Percentiles rank a stretch among this genome's conserved stretches.
These are phyloP conservation scores for Hippocampus kuda DNA, from an alignment of 2,797 vertebrate species.

Conservation along the genomic window DNA sequence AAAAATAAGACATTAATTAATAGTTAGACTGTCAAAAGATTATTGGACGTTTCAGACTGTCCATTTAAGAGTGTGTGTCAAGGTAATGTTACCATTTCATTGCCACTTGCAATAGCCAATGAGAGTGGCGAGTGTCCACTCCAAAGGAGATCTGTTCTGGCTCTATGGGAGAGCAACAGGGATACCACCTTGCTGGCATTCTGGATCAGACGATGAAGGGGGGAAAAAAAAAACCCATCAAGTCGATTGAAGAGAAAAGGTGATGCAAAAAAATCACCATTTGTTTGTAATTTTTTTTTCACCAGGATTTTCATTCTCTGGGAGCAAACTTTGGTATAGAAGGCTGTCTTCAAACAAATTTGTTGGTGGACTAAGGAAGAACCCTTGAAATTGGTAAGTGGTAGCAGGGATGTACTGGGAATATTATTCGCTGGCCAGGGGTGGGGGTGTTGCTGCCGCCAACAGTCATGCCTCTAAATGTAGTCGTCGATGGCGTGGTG, in stretches of 20 bases:
- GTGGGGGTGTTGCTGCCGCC: too few species aligned
- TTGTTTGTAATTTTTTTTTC: neutral
- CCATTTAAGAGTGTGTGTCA: neutral
- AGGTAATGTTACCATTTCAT: constrained; percentile 64
- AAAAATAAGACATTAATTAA: too few species aligned
- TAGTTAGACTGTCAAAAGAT: neutral
- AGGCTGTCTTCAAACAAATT: neutral
- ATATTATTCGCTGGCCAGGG: too few species aligned
- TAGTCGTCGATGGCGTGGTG: too few species aligned
- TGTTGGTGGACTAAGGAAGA: neutral
- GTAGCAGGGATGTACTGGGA: too few species aligned
- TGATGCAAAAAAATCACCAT: neutral
- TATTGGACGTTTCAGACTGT: neutral
- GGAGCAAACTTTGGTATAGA: neutral
- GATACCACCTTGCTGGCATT: constrained; percentile 63
- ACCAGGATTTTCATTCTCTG: neutral
- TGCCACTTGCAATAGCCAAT: constrained; percentile 77
- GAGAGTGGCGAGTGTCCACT: constrained; percentile 85
- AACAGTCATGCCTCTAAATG: too few species aligned
- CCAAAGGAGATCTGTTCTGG: constrained; percentile 72
- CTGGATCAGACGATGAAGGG: constrained; percentile 41
- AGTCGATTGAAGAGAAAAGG: neutral
- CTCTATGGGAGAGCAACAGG: constrained; percentile 70
- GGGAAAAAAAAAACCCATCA: neutral
- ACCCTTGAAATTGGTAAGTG: neutral